phyloP scores from a whole-genome alignment of 2,888 invertebrate species.

The Leucophenga montana region DNA sequence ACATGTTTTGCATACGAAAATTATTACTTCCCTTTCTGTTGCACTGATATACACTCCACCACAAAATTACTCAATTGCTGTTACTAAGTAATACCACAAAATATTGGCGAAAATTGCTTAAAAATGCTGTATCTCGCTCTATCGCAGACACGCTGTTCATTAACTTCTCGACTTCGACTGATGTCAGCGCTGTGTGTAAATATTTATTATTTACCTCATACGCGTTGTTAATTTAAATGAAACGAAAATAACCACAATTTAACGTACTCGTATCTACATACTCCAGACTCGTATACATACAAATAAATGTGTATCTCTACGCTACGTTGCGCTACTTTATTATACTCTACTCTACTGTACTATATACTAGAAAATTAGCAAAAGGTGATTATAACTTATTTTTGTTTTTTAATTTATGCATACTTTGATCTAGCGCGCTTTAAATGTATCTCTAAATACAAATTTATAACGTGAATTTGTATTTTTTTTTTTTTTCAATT shows the following conservation, averaged over 20 bases:
- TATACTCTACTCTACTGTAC: conserved; percentile 25
- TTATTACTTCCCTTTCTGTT: neutral
- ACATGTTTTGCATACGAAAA: conserved; percentile 47
- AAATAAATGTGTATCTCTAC: neutral
- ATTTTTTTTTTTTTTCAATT: neutral
- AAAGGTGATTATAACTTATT: neutral
- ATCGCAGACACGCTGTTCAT: neutral
- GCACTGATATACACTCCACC: neutral
- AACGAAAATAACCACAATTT: neutral
- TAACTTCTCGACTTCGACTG: conserved; percentile 15
- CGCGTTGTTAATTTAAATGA: neutral
- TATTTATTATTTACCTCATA: conserved; percentile 10
- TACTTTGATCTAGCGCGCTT: conserved; percentile 3
- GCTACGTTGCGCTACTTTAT: neutral
- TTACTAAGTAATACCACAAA: neutral
- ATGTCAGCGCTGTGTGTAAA: conserved; percentile 22
- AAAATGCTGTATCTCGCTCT: neutral
- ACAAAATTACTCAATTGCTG: neutral
- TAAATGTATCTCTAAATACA: neutral
- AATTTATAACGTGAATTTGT: neutral
- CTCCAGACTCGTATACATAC: neutral
- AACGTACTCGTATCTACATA: neutral
- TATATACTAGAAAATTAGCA: conserved; percentile 54
- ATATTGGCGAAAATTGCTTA: neutral
- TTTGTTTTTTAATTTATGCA: conserved; percentile 4